Evolutionary conservation across 2,797 vertebrate genomes (phyloP), one percentile per base, ranked within the genome.

Genomic region (Vultur gryphus): DNA sequence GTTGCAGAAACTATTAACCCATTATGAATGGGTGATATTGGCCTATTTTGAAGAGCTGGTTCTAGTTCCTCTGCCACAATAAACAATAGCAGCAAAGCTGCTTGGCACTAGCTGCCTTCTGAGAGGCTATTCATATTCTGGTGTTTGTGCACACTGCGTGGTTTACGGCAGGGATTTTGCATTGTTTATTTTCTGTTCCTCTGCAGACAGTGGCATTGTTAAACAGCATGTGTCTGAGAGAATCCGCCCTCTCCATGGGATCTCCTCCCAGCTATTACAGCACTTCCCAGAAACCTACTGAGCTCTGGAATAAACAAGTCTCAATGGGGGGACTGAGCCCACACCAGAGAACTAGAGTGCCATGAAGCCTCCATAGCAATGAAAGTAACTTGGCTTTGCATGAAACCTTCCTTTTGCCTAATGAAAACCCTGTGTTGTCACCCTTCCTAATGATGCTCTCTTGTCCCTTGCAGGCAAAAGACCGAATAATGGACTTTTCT

Each of bases 221-320:
- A 96, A 94, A 96, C 90, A 96, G 86, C 62, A 76, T 79, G 88
- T 89, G 73, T 94, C 61, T 44, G 1, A 93, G 86, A 92, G 93
- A 95, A 94, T 71, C 87, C 93, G 95, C 93, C 94, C 96, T 91
- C 89, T 95, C 89, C 73, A 81, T 44, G 35, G 81, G 75, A 94
- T 84, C 90, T 93, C 84, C 92, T 96, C 95, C 95, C 69, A 44
- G 72, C 93, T 95, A 57, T 95, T 83, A 91, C 90, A 96, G 84
- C 89, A 89, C 69, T 94, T 93, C 90, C 97, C 93, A 93, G 83
- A 95, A 82, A 89, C 85, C 92, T 84, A 96, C 90, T 76, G 88
- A 90, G 94, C 86, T 86, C 84, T 96, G 93, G 94, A 95, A 95
- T 93, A 92, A 96, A 97, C 89, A 97, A 97, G 79, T 89, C 92